phyloP scores from a whole-genome alignment of 30 jellyfish, hydroid and myxozoan genomes.

The Hydractinia symbiolongicarpus region DNA sequence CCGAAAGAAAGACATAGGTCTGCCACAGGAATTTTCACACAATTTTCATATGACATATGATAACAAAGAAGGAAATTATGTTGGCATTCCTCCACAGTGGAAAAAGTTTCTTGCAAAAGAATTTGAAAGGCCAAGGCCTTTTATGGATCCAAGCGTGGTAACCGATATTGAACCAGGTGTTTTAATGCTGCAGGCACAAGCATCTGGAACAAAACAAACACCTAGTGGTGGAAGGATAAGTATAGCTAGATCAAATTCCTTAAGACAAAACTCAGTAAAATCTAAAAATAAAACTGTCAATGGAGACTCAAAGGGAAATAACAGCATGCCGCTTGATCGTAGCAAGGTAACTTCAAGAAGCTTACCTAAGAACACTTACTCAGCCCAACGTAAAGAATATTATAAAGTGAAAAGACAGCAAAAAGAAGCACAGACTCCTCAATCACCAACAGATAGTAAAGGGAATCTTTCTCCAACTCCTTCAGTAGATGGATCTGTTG shows the following conservation, averaged over 20 bases:
- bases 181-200: conserved; percentile 47
- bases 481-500: background rate
- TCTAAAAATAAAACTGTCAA: conserved; percentile 9
- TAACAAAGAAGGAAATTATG: conserved; percentile 79
- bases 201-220: conserved; percentile 46
- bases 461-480: background rate
- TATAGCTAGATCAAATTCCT: conserved; percentile 89
- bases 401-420: conserved; percentile 21
- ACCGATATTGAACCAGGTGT: conserved; percentile 89
- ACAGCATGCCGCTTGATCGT: conserved; percentile 35
- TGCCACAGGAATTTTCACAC: conserved; percentile 71
- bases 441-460: conserved; percentile 13
- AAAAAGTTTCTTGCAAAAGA: conserved; percentile 82
- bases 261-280: conserved; percentile 42
- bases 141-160: conserved; percentile 80
- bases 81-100: conserved; percentile 98
- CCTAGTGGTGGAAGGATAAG: conserved; percentile 48
- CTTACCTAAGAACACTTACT: conserved; percentile 72
- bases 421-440: conserved; percentile 5
- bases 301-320: background rate
- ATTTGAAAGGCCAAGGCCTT: conserved; percentile 85
- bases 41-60: conserved; percentile 94
- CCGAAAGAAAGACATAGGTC: conserved; percentile 83
- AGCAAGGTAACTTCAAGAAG: conserved; percentile 75
- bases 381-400: conserved; percentile 75